Evolutionary conservation across 1,140 invertebrate genomes (phyloP), one percentile per base, ranked within the genome.

Genomic region (Drosophila fuyamai): DNA sequence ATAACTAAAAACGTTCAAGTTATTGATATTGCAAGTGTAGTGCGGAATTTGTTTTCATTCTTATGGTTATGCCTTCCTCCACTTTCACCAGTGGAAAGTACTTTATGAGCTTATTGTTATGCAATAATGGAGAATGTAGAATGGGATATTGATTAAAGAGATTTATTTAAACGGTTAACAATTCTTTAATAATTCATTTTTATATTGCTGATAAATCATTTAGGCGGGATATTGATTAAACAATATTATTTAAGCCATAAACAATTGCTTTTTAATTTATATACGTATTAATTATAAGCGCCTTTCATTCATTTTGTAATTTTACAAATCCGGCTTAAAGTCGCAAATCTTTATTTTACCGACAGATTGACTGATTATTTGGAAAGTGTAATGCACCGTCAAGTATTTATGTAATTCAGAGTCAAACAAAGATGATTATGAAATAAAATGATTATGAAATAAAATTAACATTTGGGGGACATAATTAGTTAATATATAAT

Each of bases 1-100:
- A 83, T 88, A 88, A 83, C 83, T 80, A 79, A 80, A 83, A 83
- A 63, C 76, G 79, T 66, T 86, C 76, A 73, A 74, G 76, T 77
- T 86, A 86, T 88, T 82, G 79, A 88, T 82, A 82, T 63, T 72
- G 79, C 77, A 82, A 86, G 82, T 86, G 88, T 86, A 77, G 60
- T 63, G 67, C 18, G 71, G 62, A 47, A 88, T 67, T 58, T 41
- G 16, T 55, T 55, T 72, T 40, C 57, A 41, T 62, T 44, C 41
- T 13, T 47, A 16, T 13, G 5, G 27, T 27, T 16, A 43, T 23
- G n/a, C 14, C 38, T n/a, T 32, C n/a, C 29, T 14, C 16, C 8
- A 8, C 38, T 62, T 36, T 27, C 18, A 13, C 43, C 12, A 38
- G 27, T 5, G 48, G 23, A 63, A 66, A 40, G 36, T 35, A 59